phyloP scores from a whole-genome alignment of 2,797 vertebrate genomes.

The Margarornis squamiger region DNA sequence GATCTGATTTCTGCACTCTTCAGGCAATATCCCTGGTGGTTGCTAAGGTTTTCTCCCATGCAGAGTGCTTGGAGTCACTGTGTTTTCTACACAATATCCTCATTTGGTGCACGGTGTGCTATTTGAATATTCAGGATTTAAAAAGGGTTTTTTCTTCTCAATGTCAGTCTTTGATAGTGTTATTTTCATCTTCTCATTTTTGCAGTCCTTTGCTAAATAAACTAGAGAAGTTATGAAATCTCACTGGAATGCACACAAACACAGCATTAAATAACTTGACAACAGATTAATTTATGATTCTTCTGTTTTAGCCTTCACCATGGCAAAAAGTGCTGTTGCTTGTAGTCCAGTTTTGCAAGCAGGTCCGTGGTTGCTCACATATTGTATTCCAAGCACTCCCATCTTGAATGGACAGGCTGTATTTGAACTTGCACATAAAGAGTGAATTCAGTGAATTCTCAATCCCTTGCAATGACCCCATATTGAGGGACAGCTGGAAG shows the following conservation, averaged over 20 bases:
- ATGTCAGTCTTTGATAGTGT: not conserved
- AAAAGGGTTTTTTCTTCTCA: not conserved
- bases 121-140: not conserved
- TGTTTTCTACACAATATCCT: not conserved
- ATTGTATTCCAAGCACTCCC: not conserved
- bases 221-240: not conserved
- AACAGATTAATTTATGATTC: not conserved
- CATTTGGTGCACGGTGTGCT: not conserved
- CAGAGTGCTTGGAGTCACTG: not conserved
- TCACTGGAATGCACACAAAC: not conserved
- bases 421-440: not conserved
- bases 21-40: not conserved
- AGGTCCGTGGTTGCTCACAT: not conserved
- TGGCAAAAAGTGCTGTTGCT: not conserved
- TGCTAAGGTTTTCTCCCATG: not conserved
- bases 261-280: not conserved
- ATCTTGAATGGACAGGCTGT: not conserved
- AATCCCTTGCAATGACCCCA: not conserved
- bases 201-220: not conserved
- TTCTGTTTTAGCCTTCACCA: not conserved
- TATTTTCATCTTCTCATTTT: not conserved
- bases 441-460: not conserved
- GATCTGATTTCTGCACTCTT: not conserved
- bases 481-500: constrained; percentile 4
- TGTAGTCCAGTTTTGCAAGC: not conserved